A percentile compares a stretch with the other conserved stretches of the same genome.
These are phyloP conservation scores for Hippasteria phrygiana DNA, from an alignment of 53 echinoderm and acorn worm genomes.

Conservation along the genomic window DNA sequence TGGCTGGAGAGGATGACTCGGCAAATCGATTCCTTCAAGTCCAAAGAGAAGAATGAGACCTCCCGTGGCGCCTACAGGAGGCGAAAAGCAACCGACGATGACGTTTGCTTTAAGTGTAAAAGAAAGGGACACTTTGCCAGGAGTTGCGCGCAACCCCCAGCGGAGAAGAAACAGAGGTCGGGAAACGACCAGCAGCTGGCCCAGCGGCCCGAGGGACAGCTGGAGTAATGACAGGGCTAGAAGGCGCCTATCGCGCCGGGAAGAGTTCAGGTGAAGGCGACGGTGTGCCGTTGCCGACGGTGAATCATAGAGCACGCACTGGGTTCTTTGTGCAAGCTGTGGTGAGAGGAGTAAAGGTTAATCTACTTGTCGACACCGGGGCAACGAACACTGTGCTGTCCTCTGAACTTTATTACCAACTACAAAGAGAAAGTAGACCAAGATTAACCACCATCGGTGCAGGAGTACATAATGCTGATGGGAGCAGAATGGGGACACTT, in stretches of 20 bases:
- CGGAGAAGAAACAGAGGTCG: neutral
- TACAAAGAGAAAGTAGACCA: conserved; percentile 15
- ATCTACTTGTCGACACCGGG: conserved; percentile 45
- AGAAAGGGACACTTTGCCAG: too few species aligned
- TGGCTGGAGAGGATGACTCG: conserved; percentile 8
- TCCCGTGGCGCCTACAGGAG: neutral
- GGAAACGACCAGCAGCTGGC: conserved; percentile 55
- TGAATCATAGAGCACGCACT: neutral
- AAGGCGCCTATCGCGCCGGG: neutral
- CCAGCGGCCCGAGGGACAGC: conserved; percentile 51
- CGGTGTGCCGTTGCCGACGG: neutral
- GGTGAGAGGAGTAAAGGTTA: conserved; percentile 4
- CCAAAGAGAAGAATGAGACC: neutral
- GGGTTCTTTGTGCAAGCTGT: conserved; percentile 27
- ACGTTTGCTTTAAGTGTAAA: too few species aligned
- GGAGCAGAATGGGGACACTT: neutral
- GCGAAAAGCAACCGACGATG: neutral
- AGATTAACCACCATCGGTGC: neutral
- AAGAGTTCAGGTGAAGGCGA: neutral
- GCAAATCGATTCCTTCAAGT: neutral
- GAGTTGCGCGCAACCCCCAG: neutral
- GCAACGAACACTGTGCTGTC: conserved; percentile 51
- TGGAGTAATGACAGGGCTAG: conserved; percentile 34
- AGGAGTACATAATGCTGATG: conserved; percentile 36
- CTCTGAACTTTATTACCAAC: neutral